A percentile compares a stretch with the other conserved stretches of the same genome.
Conservation (phyloP, 2,113 vertebrate genomes). For the Morone saxatilis region DNA sequence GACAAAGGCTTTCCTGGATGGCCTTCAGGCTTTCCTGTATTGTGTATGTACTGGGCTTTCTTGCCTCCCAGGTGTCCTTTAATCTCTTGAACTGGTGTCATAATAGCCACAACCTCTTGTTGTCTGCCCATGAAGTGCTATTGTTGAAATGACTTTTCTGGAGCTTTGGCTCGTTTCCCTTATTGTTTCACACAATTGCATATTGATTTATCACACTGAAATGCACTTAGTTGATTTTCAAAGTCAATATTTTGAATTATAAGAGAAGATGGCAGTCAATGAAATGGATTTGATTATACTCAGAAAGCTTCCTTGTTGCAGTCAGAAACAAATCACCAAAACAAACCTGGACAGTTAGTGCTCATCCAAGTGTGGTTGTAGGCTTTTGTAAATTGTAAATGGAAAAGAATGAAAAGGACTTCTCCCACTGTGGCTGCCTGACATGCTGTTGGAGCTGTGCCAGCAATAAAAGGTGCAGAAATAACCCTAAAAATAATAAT, state of each 20-base stretch:
- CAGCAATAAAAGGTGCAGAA: no score
- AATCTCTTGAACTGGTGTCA: neutral
- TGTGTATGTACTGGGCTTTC: neutral
- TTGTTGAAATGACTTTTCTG: neutral
- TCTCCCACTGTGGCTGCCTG: neutral
- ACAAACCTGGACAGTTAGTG: neutral
- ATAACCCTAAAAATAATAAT: no score
- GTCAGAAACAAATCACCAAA: neutral
- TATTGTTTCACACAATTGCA: neutral
- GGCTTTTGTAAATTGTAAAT: slow-evolving; percentile 1
- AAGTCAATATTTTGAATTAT: neutral
- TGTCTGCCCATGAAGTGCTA: neutral
- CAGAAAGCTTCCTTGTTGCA: neutral
- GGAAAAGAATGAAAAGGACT: neutral
- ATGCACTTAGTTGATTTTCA: no score
- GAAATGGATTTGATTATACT: neutral
- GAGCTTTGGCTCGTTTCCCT: neutral
- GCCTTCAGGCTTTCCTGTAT: neutral
- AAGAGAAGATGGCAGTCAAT: neutral
- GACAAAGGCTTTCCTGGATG: neutral
- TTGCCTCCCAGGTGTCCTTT: neutral
- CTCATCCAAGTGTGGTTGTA: neutral
- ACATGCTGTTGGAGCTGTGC: no score
- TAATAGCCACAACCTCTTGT: neutral
- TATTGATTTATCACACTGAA: neutral